Conservation (phyloP, 2,113 vertebrate species). For the Parus major region DNA sequence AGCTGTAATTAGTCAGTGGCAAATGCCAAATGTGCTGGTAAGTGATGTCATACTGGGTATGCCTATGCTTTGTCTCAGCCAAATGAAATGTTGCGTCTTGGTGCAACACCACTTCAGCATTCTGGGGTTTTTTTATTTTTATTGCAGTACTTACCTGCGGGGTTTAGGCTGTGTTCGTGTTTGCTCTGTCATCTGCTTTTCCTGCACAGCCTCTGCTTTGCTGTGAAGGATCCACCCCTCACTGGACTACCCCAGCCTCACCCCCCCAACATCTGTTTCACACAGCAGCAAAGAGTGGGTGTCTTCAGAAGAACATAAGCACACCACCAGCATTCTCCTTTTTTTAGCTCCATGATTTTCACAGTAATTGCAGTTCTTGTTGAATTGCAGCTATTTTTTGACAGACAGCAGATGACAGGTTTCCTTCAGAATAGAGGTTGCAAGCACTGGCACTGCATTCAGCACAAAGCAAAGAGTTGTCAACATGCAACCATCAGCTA, state of each 20-base stretch:
- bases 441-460: neutral
- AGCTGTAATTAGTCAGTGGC: neutral
- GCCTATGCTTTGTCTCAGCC: neutral
- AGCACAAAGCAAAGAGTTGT: neutral
- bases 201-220: neutral
- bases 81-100: neutral
- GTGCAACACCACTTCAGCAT: neutral
- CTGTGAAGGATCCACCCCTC: too few relatives aligned
- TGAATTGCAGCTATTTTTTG: neutral
- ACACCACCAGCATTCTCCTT: neutral
- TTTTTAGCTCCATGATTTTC: neutral
- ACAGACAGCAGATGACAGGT: neutral
- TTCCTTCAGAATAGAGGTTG: neutral
- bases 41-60: neutral
- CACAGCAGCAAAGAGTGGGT: neutral
- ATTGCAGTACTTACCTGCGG: neutral
- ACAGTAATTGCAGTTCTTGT: neutral
- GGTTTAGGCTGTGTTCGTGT: neutral
- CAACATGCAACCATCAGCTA: neutral
- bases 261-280: neutral
- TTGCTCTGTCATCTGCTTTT: neutral
- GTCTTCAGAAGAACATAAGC: too few relatives aligned
- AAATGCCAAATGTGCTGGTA: neutral
- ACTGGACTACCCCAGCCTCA: neutral
- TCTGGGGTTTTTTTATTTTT: fast-evolving